A percentile compares a stretch with the other conserved stretches of the same genome.
Evolutionary conservation across 2,113 vertebrate genomes (phyloP).

Genomic region (Tragelaphus scriptus): DNA sequence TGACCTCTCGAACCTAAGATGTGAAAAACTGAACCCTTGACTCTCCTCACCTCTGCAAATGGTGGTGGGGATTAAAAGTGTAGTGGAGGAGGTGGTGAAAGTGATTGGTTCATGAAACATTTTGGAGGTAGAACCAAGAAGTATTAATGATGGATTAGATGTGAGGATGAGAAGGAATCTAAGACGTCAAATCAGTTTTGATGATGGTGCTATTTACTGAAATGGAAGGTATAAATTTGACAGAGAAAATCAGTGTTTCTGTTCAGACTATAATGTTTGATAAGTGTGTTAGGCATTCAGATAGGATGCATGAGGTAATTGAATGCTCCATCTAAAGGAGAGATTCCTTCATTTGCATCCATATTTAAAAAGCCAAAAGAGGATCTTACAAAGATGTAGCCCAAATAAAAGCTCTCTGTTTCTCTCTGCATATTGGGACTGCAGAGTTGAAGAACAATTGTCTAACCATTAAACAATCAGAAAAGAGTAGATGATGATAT

Average conservation of each 20-base stretch:
- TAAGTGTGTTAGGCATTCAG: neutral
- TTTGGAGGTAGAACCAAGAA: neutral
- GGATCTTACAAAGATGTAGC: neutral
- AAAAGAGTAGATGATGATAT: neutral
- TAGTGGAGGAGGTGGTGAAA: neutral
- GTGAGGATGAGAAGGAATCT: neutral
- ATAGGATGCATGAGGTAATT: neutral
- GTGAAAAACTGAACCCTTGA: neutral
- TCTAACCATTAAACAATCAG: neutral
- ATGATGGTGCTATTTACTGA: neutral
- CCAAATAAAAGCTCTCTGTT: neutral
- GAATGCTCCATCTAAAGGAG: neutral
- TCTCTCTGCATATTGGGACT: neutral
- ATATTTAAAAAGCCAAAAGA: slow-evolving; percentile 20
- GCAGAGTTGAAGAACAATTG: neutral
- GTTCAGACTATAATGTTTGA: neutral
- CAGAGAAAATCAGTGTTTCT: neutral
- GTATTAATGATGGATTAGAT: neutral
- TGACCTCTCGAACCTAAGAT: neutral
- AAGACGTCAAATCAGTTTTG: neutral
- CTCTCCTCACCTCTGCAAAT: neutral
- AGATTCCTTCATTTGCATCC: neutral
- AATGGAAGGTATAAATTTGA: neutral
- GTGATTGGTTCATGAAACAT: neutral
- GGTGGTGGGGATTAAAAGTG: neutral